Evolutionary conservation across 2,888 invertebrate genomes (phyloP).

Genomic region (Falcaria lacertinaria): DNA sequence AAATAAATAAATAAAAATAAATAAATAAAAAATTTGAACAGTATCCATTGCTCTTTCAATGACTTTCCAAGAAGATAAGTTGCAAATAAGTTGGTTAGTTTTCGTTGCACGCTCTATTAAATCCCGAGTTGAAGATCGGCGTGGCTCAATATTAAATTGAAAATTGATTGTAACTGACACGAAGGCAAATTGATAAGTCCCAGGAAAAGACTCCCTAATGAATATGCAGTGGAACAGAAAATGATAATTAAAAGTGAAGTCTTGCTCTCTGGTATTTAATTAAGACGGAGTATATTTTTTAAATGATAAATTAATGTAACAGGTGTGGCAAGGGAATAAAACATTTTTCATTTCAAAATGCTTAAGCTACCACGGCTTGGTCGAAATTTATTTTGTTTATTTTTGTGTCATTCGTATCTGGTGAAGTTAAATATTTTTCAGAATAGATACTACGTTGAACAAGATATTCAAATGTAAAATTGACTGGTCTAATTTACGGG

Average conservation of each 20-base stretch:
- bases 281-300: neutral
- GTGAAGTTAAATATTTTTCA: too few species aligned
- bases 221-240: constrained; percentile 37
- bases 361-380: too few species aligned
- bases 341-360: too few species aligned
- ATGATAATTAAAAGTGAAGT: constrained; percentile 37
- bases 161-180: constrained; percentile 45
- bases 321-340: neutral
- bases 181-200: constrained; percentile 12
- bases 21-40: neutral
- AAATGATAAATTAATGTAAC: neutral
- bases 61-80: constrained; percentile 17
- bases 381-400: too few species aligned
- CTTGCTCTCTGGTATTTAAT: constrained; percentile 8
- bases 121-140: constrained; percentile 20
- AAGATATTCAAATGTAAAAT: too few species aligned
- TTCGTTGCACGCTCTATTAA: constrained; percentile 38
- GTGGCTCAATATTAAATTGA: constrained; percentile 33
- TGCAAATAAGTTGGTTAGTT: constrained; percentile 33
- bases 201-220: constrained; percentile 29
- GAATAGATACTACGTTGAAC: too few species aligned
- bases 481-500: too few species aligned
- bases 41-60: neutral
- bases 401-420: too few species aligned
- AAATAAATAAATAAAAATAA: too few species aligned